phyloP scores from a whole-genome alignment of 2,113 vertebrate genomes.

The Vulpes vulpes region DNA sequence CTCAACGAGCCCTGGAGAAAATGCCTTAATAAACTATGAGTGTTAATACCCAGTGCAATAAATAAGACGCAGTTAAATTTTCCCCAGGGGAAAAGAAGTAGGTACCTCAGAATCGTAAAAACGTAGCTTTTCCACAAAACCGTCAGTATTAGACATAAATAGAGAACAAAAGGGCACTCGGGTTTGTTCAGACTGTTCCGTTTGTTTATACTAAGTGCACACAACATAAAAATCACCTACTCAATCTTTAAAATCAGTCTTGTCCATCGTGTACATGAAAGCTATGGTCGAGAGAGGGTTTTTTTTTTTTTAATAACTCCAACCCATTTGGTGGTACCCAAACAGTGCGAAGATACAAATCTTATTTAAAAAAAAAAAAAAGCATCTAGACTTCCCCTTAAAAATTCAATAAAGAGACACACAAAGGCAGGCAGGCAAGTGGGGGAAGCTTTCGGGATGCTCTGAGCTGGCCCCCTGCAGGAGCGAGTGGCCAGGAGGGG shows the following conservation, averaged over 20 bases:
- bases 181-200: too few species aligned
- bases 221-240: background rate
- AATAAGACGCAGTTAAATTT: background rate
- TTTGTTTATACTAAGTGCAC: background rate
- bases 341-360: background rate
- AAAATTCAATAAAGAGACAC: background rate
- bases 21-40: slow-evolving; percentile 49
- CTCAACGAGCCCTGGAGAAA: slow-evolving; percentile 27
- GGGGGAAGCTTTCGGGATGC: background rate
- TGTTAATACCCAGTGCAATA: slow-evolving; percentile 62
- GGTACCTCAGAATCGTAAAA: background rate
- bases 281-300: background rate
- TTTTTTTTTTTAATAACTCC: background rate
- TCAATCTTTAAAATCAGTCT: background rate
- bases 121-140: background rate
- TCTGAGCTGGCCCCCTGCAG: background rate
- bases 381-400: background rate
- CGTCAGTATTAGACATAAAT: background rate
- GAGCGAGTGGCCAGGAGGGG: background rate
- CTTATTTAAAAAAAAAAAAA: background rate
- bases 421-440: background rate
- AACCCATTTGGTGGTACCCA: background rate
- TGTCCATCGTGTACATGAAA: rapidly evolving
- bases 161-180: background rate
- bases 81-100: background rate